phyloP scores from a whole-genome alignment of 1,140 invertebrate species.

The Magallana gigas region DNA sequence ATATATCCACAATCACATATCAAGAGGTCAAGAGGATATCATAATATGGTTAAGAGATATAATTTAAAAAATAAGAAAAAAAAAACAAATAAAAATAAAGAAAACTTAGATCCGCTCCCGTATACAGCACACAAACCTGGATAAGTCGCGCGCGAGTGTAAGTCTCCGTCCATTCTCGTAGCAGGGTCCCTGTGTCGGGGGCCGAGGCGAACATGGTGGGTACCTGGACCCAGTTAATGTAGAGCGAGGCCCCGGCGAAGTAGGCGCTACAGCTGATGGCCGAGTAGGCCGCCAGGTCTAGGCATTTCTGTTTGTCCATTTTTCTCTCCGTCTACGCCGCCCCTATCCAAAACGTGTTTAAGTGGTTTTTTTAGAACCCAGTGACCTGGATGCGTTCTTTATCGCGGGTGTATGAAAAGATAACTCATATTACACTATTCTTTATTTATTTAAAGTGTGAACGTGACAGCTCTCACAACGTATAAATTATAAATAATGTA shows the following conservation, averaged over 20 bases:
- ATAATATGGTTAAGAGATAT: not conserved
- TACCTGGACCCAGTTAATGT: not conserved
- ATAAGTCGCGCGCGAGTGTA: not conserved
- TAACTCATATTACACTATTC: no score
- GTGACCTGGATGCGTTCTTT: no score
- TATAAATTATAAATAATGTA: no score
- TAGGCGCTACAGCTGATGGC: not conserved
- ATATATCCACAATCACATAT: no score
- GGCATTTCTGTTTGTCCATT: slow-evolving; percentile 17
- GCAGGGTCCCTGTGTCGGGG: not conserved
- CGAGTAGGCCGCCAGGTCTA: not conserved
- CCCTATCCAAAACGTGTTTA: no score
- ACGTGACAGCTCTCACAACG: no score
- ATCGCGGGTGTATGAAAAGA: no score
- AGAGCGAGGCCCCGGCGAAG: not conserved
- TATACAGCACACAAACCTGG: not conserved
- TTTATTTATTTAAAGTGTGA: no score
- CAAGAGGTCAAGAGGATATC: not conserved
- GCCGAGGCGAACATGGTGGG: slow-evolving; percentile 14
- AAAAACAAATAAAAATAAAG: not conserved
- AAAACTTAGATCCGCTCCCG: not conserved
- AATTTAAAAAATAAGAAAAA: not conserved
- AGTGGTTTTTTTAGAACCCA: no score
- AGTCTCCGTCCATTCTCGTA: not conserved
- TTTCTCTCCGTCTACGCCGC: no score